Percentiles rank a stretch among this genome's conserved stretches.
Evolutionary conservation across 1,140 invertebrate genomes (phyloP).

Genomic region (Drosophila leontia): DNA sequence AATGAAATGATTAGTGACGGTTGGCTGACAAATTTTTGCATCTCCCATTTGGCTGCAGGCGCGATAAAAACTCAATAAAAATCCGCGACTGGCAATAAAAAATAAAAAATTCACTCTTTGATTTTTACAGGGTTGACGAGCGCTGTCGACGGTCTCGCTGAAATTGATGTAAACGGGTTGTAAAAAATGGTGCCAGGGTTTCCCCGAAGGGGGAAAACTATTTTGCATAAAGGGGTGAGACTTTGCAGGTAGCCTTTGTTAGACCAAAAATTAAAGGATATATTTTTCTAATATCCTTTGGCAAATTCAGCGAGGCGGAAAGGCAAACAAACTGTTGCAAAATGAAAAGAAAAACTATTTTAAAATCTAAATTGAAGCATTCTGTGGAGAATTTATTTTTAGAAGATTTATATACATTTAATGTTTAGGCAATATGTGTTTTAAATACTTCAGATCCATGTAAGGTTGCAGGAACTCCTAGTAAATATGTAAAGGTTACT

Average conservation of each 20-base stretch:
- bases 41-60: conserved; percentile 54
- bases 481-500: neutral
- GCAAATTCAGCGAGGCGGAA: conserved; percentile 3
- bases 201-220: neutral
- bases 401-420: no score
- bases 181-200: neutral
- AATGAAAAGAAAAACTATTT: neutral
- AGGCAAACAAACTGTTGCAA: conserved; percentile 9
- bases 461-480: no score
- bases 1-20: conserved; percentile 78
- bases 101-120: conserved; percentile 46
- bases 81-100: conserved; percentile 56
- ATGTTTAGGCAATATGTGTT: neutral
- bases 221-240: conserved; percentile 26
- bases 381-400: neutral
- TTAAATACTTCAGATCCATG: neutral
- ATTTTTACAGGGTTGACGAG: conserved; percentile 68
- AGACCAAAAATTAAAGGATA: neutral
- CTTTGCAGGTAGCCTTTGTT: conserved; percentile 17
- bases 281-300: conserved; percentile 7
- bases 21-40: conserved; percentile 57
- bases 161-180: conserved; percentile 29
- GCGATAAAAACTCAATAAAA: conserved; percentile 81
- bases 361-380: neutral
- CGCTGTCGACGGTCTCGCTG: conserved; percentile 37